Conservation (phyloP, 1,140 invertebrate species). For the Zelostemma sp. region DNA sequence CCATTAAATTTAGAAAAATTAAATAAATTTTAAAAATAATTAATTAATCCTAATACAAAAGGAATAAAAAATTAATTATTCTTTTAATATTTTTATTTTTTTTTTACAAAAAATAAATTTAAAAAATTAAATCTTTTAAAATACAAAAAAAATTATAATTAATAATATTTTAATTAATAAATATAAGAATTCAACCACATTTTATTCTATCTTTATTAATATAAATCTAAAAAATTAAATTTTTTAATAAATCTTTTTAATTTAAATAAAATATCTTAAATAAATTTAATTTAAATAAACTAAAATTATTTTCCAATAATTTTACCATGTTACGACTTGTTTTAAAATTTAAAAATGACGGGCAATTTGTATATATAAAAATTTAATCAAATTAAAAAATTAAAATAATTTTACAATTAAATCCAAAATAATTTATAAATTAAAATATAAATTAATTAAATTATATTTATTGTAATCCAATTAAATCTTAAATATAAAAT, state of each 20-base stretch:
- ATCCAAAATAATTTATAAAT: slow-evolving; percentile 60
- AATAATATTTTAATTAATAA: too few species aligned
- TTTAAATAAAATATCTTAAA: slow-evolving; percentile 66
- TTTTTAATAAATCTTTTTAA: slow-evolving; percentile 55
- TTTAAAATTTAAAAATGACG: slow-evolving; percentile 75
- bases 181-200: slow-evolving; percentile 9
- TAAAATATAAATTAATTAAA: slow-evolving; percentile 36
- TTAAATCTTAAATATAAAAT: slow-evolving; percentile 67
- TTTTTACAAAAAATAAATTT: slow-evolving; percentile 30
- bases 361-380: slow-evolving; percentile 76
- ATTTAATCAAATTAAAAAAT: slow-evolving; percentile 61
- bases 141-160: neutral
- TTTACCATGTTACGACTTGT: slow-evolving; percentile 83
- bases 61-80: slow-evolving; percentile 70
- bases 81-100: slow-evolving; percentile 66
- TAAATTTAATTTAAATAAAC: slow-evolving; percentile 69
- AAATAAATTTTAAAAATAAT: slow-evolving; percentile 63
- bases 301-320: slow-evolving; percentile 77
- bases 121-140: slow-evolving; percentile 25
- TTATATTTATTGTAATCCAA: slow-evolving; percentile 69
- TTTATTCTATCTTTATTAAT: slow-evolving; percentile 36
- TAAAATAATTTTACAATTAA: too few species aligned
- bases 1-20: slow-evolving; percentile 72
- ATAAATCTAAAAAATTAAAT: slow-evolving; percentile 60
- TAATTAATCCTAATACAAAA: slow-evolving; percentile 77